phyloP scores from a whole-genome alignment of 2,113 vertebrate species.

The Heterotilapia buettikoferi region DNA sequence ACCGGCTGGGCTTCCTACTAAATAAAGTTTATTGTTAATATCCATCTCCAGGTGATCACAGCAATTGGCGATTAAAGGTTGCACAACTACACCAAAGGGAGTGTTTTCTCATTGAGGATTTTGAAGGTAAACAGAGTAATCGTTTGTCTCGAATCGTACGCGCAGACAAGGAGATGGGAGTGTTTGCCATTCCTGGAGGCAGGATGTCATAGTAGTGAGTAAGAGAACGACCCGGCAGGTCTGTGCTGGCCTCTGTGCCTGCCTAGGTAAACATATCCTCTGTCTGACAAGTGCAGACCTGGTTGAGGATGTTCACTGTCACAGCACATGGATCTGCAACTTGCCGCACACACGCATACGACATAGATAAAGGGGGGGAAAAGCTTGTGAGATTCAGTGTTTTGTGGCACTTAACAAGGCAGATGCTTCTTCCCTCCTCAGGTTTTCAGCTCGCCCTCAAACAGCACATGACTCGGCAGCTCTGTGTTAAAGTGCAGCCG shows the following conservation, averaged over 20 bases:
- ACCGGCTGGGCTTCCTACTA: constrained; percentile 12
- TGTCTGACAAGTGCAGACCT: constrained; percentile 66
- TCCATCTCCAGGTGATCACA: constrained; percentile 50
- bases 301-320: constrained; percentile 29
- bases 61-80: constrained; percentile 18
- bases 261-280: constrained; percentile 64
- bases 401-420: constrained; percentile 6
- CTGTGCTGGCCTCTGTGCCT: constrained; percentile 47
- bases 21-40: constrained; percentile 43
- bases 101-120: constrained; percentile 52
- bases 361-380: neutral
- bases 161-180: constrained; percentile 31
- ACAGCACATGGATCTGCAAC: neutral
- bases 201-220: constrained; percentile 66
- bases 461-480: constrained; percentile 2
- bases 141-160: constrained; percentile 30
- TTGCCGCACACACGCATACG: constrained; percentile 1
- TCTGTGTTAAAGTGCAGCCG: constrained; percentile 19
- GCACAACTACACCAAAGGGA: constrained; percentile 9
- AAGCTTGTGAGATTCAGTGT: neutral
- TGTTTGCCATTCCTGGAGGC: constrained; percentile 60
- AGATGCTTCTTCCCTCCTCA: neutral
- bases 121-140: constrained; percentile 38
- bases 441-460: neutral
- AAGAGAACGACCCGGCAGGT: constrained; percentile 60